Percentiles rank a stretch among this genome's conserved stretches.
phyloP scores from a whole-genome alignment of 2,797 vertebrate genomes.

The Lagocephalus sceleratus region DNA sequence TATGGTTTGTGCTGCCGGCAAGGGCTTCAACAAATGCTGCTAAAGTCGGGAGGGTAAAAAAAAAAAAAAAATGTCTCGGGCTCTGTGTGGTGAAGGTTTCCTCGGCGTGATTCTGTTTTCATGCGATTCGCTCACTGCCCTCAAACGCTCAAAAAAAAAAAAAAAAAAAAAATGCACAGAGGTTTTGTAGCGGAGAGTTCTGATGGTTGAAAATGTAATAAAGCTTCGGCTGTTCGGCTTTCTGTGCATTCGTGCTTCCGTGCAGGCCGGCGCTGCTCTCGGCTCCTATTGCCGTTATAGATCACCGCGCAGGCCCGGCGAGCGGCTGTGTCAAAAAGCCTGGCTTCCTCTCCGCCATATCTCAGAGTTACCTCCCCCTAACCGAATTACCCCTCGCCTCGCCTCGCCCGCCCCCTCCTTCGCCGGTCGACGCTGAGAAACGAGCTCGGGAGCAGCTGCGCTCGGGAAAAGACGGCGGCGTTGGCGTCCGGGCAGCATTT shows the following conservation, averaged over 20 bases:
- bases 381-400: slow-evolving; percentile 75
- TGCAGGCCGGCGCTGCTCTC: slow-evolving; percentile 39
- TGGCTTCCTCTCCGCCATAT: slow-evolving; percentile 69
- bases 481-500: slow-evolving; percentile 37
- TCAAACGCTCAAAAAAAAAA: slow-evolving; percentile 49
- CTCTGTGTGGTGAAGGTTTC: slow-evolving; percentile 45
- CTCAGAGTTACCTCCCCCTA: slow-evolving; percentile 81
- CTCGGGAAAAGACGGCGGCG: slow-evolving; percentile 46
- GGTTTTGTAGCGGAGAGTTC: slow-evolving; percentile 26
- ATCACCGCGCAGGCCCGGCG: slow-evolving; percentile 68
- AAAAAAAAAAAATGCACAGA: slow-evolving; percentile 31
- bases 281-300: slow-evolving; percentile 76
- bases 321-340: slow-evolving; percentile 75
- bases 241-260: slow-evolving; percentile 10
- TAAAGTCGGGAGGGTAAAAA: slow-evolving; percentile 45
- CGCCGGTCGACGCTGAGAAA: slow-evolving; percentile 53
- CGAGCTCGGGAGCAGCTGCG: slow-evolving; percentile 52
- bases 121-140: slow-evolving; percentile 45
- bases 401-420: slow-evolving; percentile 40
- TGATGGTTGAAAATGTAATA: slow-evolving; percentile 28
- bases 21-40: slow-evolving; percentile 48
- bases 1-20: slow-evolving; percentile 29
- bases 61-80: slow-evolving; percentile 32
- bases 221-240: slow-evolving; percentile 54
- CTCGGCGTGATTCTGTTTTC: slow-evolving; percentile 43